Percentiles rank a stretch among this genome's conserved stretches.
Evolutionary conservation across 1,140 invertebrate genomes (phyloP).

Genomic region (Triops longicaudatus): DNA sequence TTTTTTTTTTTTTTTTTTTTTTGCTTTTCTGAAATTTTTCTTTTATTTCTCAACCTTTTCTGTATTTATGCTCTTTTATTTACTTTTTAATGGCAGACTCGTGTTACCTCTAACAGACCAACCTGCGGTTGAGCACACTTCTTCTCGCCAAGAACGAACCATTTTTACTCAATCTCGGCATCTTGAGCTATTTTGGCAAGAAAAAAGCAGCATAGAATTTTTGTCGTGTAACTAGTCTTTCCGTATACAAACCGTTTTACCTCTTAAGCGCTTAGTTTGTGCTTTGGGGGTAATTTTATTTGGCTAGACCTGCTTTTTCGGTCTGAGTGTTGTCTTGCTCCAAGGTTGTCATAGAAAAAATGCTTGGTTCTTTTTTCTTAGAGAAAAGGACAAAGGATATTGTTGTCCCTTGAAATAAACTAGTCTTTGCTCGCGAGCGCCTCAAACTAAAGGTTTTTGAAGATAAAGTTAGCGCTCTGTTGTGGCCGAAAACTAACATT

Average conservation of each 20-base stretch:
- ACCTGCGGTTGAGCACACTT: background rate
- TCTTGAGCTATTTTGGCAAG: background rate
- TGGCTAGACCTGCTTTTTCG: too few species aligned
- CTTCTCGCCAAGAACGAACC: background rate
- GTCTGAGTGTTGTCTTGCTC: background rate
- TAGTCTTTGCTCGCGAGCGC: background rate
- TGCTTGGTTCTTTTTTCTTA: background rate
- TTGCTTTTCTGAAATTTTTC: background rate
- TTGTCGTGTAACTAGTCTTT: background rate
- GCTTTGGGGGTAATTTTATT: too few species aligned
- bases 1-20: too few species aligned
- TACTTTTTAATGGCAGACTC: slow-evolving; percentile 5
- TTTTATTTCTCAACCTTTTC: background rate
- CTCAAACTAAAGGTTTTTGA: background rate
- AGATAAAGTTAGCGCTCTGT: slow-evolving; percentile 1
- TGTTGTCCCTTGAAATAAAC: background rate
- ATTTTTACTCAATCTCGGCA: background rate
- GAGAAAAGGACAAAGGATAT: background rate
- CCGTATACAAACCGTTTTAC: background rate
- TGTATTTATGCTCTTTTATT: background rate
- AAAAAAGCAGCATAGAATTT: background rate
- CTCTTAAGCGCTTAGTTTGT: too few species aligned
- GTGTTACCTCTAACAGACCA: background rate
- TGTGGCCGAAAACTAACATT: background rate
- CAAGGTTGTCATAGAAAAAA: background rate